Evolutionary conservation across 2,888 invertebrate species (phyloP), one percentile per base, ranked within the genome.

Genomic region (Neria commutata): DNA sequence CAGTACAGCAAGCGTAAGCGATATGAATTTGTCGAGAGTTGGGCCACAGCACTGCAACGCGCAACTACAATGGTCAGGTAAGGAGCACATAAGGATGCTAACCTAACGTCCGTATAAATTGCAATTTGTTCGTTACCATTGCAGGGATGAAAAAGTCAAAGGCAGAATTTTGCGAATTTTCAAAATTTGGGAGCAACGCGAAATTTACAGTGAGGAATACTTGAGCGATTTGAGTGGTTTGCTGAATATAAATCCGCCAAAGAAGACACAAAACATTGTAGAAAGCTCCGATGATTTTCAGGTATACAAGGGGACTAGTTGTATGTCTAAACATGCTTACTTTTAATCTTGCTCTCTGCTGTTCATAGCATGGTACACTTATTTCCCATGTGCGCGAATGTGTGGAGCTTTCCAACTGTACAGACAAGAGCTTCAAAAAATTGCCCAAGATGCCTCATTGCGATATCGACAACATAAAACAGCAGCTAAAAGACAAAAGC

Each of bases 1-100:
- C 98, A 98, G 80, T 96, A 96, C 80, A 94, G 95, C 65, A 96
- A 95, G 78, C 85, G 95, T 70, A 95, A 95, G 81, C 92, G 91
- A 62, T 91, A 91, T 76, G 92, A 94, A 67, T 94, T 92, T 81
- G 93, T 94, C 14, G 94, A 94, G 70, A 92, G 94, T 72, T 98
- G 96, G 92, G 94, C 94, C 37, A 91, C 92, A 37, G 92, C 94
- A 58, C 83, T 98, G 54, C 94, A 94, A 79, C 91, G 95, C 76
- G 97, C 97, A 2, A 93, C 94, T 6, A 91, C 93, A 19, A 86
- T 93, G 86, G 94, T 94, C 74, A 85, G 93, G 90, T 91, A 68
- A 70, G 72, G 75, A 55, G 25, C 11, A 29, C 14, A 6, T 1
- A 24, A 37, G 49, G 5, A 2, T 60, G 34, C 47, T 16, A 11